Evolutionary conservation across 2,113 vertebrate species (phyloP).

Genomic region (Podarcis cretensis): DNA sequence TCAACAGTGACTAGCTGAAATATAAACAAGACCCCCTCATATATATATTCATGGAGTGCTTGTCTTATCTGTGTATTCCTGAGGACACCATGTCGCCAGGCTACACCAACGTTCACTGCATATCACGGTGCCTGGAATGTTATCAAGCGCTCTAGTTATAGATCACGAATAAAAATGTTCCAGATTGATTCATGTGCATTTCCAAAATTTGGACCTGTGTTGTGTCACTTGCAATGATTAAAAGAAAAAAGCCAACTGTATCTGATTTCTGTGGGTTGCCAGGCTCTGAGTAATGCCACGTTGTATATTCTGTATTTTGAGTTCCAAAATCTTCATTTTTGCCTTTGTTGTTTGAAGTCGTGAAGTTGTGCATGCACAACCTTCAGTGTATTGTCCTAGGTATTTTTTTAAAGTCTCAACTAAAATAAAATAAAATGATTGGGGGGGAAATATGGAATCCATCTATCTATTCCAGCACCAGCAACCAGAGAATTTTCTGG

Average conservation of each 20-base stretch:
- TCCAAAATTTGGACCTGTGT: slow-evolving; percentile 45
- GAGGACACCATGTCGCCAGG: slow-evolving; percentile 15
- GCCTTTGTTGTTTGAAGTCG: slow-evolving; percentile 62
- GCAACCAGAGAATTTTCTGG: not conserved
- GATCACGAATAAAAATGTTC: slow-evolving; percentile 52
- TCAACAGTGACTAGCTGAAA: slow-evolving; percentile 7
- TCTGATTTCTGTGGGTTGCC: slow-evolving; percentile 57
- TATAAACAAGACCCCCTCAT: not conserved
- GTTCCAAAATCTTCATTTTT: slow-evolving; percentile 58
- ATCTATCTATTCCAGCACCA: not conserved
- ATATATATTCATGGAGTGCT: not conserved
- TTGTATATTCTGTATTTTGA: slow-evolving; percentile 55
- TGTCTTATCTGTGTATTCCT: slow-evolving; percentile 37
- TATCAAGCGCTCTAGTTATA: slow-evolving; percentile 46
- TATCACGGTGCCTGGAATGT: slow-evolving; percentile 34
- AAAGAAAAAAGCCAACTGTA: slow-evolving; percentile 53
- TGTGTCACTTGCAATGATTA: slow-evolving; percentile 55
- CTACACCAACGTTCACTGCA: not conserved
- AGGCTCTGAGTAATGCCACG: slow-evolving; percentile 43
- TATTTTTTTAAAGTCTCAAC: slow-evolving; percentile 27
- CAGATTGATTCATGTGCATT: slow-evolving; percentile 47
- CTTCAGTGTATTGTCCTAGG: slow-evolving; percentile 49
- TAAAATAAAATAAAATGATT: slow-evolving; percentile 38
- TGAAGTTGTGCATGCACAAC: slow-evolving; percentile 48
- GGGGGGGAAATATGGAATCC: no score